These are phyloP conservation scores for Arion vulgaris DNA, from an alignment of 1,140 invertebrate species.

Conservation along the genomic window DNA sequence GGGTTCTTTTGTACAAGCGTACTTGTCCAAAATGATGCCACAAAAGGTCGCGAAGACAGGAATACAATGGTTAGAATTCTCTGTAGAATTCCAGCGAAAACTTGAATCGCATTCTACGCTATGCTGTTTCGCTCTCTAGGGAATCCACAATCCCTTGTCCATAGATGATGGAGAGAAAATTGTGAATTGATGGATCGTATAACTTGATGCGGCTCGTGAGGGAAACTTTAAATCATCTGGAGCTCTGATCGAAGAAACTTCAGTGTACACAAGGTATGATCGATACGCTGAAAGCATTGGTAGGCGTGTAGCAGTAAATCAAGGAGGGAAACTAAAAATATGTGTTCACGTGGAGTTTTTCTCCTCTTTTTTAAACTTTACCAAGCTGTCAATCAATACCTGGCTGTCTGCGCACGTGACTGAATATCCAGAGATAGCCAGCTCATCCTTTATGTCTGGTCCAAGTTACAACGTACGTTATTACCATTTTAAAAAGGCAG, in stretches of 20 bases:
- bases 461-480: no score
- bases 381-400: neutral
- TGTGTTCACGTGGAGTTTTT: no score
- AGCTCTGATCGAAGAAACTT: neutral
- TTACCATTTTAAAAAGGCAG: no score
- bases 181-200: neutral
- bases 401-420: neutral
- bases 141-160: neutral
- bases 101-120: neutral
- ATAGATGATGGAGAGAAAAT: neutral
- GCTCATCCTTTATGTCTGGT: no score
- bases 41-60: conserved; percentile 21
- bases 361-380: neutral
- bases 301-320: neutral
- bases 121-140: neutral
- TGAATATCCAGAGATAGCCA: no score
- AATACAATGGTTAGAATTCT: conserved; percentile 3
- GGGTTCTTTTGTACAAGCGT: neutral
- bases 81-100: neutral
- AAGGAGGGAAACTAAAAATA: neutral
- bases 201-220: neutral
- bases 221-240: neutral
- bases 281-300: neutral
- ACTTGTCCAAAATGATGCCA: conserved; percentile 22
- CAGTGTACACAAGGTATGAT: neutral